These are phyloP conservation scores for Natrix natrix DNA, from an alignment of 2,797 vertebrate genomes.

Conservation along the genomic window DNA sequence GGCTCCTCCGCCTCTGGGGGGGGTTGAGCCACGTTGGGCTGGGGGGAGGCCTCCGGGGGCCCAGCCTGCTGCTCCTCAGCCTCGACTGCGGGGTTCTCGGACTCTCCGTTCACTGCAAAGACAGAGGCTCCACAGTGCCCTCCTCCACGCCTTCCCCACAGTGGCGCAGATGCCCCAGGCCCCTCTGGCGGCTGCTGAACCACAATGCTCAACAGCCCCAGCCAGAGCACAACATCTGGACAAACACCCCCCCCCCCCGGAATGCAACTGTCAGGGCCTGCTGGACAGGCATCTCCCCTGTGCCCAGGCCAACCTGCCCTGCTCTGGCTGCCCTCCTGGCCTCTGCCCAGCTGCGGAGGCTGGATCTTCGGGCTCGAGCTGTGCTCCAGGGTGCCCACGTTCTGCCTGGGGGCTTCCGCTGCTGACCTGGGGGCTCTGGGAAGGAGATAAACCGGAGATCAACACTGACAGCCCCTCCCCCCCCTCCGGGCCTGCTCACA, in stretches of 20 bases:
- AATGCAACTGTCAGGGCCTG: background rate
- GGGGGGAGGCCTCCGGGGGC: accelerated
- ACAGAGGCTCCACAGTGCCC: constrained; percentile 2
- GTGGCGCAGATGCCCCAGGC: background rate
- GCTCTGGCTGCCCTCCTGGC: constrained; percentile 58
- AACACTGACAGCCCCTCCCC: too few species aligned
- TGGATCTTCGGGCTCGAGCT: constrained; percentile 60
- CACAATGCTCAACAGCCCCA: background rate
- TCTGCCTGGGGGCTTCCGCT: constrained; percentile 67
- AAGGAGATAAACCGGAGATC: constrained; percentile 26
- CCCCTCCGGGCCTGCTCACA: background rate
- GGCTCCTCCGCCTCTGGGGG: constrained; percentile 70
- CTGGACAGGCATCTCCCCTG: background rate
- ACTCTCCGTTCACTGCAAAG: constrained; percentile 78
- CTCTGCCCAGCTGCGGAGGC: constrained; percentile 70
- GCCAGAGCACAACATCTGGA: background rate
- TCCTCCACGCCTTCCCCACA: background rate
- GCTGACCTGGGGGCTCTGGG: constrained; percentile 75
- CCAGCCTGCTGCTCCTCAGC: constrained; percentile 66
- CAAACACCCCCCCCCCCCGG: background rate
- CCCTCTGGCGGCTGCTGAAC: background rate
- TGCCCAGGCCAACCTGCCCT: constrained; percentile 68
- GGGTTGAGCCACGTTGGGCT: constrained; percentile 25
- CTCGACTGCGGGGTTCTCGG: constrained; percentile 51
- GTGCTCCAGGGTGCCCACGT: constrained; percentile 64